phyloP scores from a whole-genome alignment of 2,888 invertebrate genomes.

The Asteroscopus sphinx region DNA sequence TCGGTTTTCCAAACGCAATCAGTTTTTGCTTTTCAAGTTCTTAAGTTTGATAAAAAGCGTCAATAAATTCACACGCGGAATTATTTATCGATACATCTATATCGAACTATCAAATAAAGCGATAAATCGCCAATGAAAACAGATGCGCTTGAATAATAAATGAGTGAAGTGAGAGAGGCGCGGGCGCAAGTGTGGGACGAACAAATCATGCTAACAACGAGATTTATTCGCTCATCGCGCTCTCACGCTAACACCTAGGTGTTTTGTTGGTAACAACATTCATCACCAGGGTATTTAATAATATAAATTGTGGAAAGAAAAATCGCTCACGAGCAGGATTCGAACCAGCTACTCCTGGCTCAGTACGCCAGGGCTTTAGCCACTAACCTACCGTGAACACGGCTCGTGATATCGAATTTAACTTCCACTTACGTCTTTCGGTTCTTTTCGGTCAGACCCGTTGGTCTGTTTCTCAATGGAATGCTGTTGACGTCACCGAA shows the following conservation, averaged over 20 bases:
- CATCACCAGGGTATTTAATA: slow-evolving; percentile 14
- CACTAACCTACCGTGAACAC: no score
- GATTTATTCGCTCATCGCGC: slow-evolving; percentile 47
- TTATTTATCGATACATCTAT: slow-evolving; percentile 40
- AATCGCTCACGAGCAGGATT: no score
- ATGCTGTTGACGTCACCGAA: no score
- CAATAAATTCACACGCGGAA: slow-evolving; percentile 37
- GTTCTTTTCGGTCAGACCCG: no score
- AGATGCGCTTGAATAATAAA: slow-evolving; percentile 61
- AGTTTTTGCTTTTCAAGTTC: slow-evolving; percentile 45
- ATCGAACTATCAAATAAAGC: slow-evolving; percentile 51
- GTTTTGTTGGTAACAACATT: slow-evolving; percentile 36
- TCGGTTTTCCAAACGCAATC: slow-evolving; percentile 45
- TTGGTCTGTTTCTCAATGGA: no score
- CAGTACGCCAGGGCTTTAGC: no score
- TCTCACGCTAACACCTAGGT: slow-evolving; percentile 35
- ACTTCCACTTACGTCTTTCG: no score
- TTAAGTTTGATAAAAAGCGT: slow-evolving; percentile 34
- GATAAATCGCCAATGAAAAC: slow-evolving; percentile 55
- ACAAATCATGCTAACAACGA: slow-evolving; percentile 54
- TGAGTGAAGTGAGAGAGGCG: slow-evolving; percentile 43
- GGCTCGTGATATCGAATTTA: no score
- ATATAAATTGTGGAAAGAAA: no score
- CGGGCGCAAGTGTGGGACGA: slow-evolving; percentile 54
- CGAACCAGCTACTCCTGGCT: no score